These are phyloP conservation scores for Muscicapa comitata DNA, from an alignment of 2,797 vertebrate species.

Conservation along the genomic window DNA sequence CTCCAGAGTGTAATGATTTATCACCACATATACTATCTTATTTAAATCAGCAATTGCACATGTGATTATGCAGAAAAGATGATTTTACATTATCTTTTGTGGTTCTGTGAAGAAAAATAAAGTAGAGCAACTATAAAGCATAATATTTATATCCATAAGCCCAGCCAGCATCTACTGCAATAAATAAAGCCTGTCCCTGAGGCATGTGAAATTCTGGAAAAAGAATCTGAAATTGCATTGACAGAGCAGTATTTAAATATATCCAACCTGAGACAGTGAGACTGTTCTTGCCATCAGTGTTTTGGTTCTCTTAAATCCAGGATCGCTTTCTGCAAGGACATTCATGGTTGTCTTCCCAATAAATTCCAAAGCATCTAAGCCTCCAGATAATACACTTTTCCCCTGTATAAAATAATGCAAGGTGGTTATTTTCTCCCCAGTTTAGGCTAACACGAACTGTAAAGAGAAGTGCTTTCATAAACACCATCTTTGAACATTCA, in stretches of 20 bases:
- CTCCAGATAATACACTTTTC: constrained; percentile 92
- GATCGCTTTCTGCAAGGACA: constrained; percentile 95
- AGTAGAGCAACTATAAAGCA: background rate
- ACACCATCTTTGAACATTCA: background rate
- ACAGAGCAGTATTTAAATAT: background rate
- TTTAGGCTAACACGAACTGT: background rate
- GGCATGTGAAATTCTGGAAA: background rate
- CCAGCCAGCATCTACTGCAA: background rate
- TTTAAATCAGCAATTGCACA: background rate
- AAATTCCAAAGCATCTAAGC: constrained; percentile 95
- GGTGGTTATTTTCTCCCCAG: background rate
- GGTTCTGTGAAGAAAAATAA: background rate
- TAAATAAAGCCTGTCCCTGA: background rate
- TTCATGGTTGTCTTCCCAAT: constrained; percentile 99
- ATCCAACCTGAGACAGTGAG: constrained; percentile 91
- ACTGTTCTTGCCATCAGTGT: constrained; percentile 92
- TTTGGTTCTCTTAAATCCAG: constrained; percentile 96
- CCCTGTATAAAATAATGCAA: constrained; percentile 76
- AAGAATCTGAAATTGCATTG: background rate
- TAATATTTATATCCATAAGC: background rate
- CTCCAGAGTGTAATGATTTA: background rate
- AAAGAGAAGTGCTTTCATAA: background rate
- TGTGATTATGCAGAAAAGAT: background rate
- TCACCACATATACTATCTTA: background rate
- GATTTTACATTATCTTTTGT: background rate